These are phyloP conservation scores for Sebastes schlegelii DNA, from an alignment of 2,113 vertebrate genomes.

Conservation along the genomic window DNA sequence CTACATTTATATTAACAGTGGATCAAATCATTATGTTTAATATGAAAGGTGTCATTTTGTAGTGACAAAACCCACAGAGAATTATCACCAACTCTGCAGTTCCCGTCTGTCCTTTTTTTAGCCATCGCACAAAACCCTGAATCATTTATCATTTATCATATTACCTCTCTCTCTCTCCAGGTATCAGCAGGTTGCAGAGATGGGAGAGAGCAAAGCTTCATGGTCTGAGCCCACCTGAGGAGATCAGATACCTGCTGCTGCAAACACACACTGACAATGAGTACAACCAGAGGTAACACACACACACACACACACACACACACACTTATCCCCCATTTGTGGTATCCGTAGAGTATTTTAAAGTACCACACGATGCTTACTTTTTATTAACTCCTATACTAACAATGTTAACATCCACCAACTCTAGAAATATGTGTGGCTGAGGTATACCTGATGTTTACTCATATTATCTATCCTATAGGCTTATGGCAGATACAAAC, in stretches of 20 bases:
- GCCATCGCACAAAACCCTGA: too few species aligned
- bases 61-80: neutral
- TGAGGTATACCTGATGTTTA: too few species aligned
- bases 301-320: slow-evolving; percentile 6
- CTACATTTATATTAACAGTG: neutral
- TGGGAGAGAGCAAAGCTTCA: slow-evolving; percentile 89
- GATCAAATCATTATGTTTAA: neutral
- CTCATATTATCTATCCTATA: neutral
- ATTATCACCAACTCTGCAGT: neutral
- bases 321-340: neutral
- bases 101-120: too few species aligned
- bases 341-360: neutral
- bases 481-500: neutral
- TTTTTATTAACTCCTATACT: neutral
- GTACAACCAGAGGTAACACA: slow-evolving; percentile 56
- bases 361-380: neutral
- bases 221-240: slow-evolving; percentile 85
- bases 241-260: slow-evolving; percentile 83
- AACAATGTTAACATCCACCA: neutral
- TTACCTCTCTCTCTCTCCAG: slow-evolving; percentile 64
- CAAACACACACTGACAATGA: slow-evolving; percentile 36
- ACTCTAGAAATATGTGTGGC: too few species aligned
- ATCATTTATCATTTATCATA: too few species aligned
- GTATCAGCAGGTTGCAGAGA: slow-evolving; percentile 89
- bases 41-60: neutral